A percentile compares a stretch with the other conserved stretches of the same genome.
Conservation (phyloP, 1,140 invertebrate species). For the Aricia agestis region DNA sequence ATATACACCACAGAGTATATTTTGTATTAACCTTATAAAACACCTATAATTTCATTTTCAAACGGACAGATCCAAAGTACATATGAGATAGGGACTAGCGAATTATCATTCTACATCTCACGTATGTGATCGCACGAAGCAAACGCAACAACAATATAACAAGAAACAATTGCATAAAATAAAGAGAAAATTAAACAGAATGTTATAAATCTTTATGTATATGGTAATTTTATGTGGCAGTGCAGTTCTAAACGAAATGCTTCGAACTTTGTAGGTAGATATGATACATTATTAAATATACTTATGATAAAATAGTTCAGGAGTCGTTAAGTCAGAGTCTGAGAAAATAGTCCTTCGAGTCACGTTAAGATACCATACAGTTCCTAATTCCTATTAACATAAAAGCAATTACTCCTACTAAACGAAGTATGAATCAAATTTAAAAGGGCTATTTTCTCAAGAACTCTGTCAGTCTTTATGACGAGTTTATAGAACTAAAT, state of each 20-base stretch:
- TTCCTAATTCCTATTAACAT: not conserved
- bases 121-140: slow-evolving; percentile 48
- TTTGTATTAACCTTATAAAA: slow-evolving; percentile 61
- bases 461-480: not conserved
- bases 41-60: slow-evolving; percentile 42
- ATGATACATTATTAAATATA: slow-evolving; percentile 7
- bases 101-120: slow-evolving; percentile 42
- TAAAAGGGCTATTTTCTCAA: not conserved
- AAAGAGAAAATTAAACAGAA: slow-evolving; percentile 37
- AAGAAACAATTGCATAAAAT: slow-evolving; percentile 52
- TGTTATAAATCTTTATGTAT: slow-evolving; percentile 40
- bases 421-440: not conserved
- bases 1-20: slow-evolving; percentile 68
- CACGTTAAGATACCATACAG: no score
- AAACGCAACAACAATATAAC: slow-evolving; percentile 54
- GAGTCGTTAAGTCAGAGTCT: not conserved
- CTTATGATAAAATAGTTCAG: slow-evolving; percentile 2
- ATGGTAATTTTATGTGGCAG: slow-evolving; percentile 45
- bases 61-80: slow-evolving; percentile 64
- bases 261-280: slow-evolving; percentile 16
- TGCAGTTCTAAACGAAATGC: slow-evolving; percentile 35
- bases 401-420: not conserved
- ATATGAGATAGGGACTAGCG: slow-evolving; percentile 58
- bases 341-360: not conserved
- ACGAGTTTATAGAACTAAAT: not conserved